These are phyloP conservation scores for Micronycteris hirsuta DNA, from an alignment of 2,113 vertebrate genomes.

Conservation along the genomic window DNA sequence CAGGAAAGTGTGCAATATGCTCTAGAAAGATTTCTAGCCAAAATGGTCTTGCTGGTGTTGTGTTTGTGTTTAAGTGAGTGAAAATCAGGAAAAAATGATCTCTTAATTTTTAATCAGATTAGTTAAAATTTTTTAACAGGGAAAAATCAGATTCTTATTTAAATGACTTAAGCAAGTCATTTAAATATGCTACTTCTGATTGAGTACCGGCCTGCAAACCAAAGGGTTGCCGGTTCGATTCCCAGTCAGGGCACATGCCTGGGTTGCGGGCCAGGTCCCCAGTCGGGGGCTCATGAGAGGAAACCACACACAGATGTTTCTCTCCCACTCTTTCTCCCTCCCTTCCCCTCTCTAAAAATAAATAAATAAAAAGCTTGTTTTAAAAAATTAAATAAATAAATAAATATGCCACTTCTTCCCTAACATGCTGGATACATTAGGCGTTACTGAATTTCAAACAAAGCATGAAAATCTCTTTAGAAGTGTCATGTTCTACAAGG, in stretches of 20 bases:
- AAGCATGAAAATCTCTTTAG: slow-evolving; percentile 39
- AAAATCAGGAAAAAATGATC: neutral
- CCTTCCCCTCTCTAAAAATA: no score
- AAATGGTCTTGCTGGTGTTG: neutral
- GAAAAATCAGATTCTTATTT: neutral
- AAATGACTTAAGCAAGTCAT: neutral
- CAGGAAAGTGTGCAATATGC: neutral
- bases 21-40: slow-evolving; percentile 15
- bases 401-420: neutral
- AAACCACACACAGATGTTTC: no score
- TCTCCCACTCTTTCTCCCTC: no score
- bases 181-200: neutral
- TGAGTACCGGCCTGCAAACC: no score
- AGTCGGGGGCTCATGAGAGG: no score
- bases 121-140: neutral
- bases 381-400: no score
- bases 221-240: no score
- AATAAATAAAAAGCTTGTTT: no score
- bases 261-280: no score
- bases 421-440: neutral
- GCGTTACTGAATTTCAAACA: slow-evolving; percentile 1
- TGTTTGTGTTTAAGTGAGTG: neutral
- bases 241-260: no score
- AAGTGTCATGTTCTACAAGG: slow-evolving; percentile 3
- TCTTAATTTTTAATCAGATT: neutral